Evolutionary conservation across 2,888 invertebrate species (phyloP).

Genomic region (Antheraea yamamai): DNA sequence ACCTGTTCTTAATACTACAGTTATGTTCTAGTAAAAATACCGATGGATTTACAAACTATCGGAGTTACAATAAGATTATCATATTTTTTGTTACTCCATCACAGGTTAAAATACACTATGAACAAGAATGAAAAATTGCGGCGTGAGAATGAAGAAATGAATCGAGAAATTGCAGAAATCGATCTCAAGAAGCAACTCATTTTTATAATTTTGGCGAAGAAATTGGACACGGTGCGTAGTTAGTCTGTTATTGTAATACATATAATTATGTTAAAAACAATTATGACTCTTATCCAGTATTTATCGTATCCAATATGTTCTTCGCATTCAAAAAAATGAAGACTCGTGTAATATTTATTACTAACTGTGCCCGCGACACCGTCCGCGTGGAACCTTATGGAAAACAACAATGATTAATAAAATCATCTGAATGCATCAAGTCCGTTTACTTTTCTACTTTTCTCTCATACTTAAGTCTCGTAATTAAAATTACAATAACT

Average conservation of each 20-base stretch:
- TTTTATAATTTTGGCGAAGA: not conserved
- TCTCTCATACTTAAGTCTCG: no score
- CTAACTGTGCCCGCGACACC: no score
- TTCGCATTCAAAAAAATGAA: not conserved
- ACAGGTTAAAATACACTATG: not conserved
- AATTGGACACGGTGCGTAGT: not conserved
- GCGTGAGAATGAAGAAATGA: not conserved
- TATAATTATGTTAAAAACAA: no score
- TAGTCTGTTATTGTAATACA: not conserved
- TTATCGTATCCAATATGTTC: not conserved
- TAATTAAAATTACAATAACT: no score
- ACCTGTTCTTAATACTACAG: no score
- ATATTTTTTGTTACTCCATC: not conserved
- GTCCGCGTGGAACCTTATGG: no score
- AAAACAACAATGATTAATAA: no score
- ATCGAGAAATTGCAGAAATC: not conserved
- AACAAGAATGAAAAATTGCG: conserved; percentile 4
- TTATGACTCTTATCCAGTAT: not conserved
- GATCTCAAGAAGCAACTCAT: not conserved
- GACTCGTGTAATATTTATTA: no score
- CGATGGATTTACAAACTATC: not conserved
- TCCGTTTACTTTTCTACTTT: no score
- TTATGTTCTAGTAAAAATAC: not conserved
- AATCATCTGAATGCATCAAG: no score
- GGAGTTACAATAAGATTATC: not conserved